phyloP scores from a whole-genome alignment of 2,888 invertebrate genomes.

The Aspidiotus destructor region DNA sequence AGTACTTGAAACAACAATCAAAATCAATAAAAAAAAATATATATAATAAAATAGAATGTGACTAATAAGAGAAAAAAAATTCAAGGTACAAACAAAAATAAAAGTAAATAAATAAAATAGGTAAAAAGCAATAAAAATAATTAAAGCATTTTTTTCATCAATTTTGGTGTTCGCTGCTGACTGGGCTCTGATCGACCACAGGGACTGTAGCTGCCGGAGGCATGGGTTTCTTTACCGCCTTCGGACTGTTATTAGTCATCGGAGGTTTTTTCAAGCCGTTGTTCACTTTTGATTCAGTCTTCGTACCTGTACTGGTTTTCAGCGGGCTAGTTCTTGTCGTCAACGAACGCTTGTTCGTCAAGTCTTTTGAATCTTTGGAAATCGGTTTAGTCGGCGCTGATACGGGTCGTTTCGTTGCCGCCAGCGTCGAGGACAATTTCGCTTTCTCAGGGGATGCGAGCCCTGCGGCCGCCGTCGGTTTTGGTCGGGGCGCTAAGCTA shows the following conservation, averaged over 20 bases:
- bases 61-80: slow-evolving; percentile 14
- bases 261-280: slow-evolving; percentile 12
- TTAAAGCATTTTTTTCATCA: slow-evolving; percentile 20
- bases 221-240: background rate
- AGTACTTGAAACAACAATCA: slow-evolving; percentile 11
- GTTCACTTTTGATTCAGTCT: slow-evolving; percentile 29
- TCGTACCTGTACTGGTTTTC: slow-evolving; percentile 7
- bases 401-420: slow-evolving; percentile 13
- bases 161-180: slow-evolving; percentile 10
- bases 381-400: slow-evolving; percentile 13
- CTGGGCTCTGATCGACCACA: slow-evolving; percentile 3
- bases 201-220: background rate
- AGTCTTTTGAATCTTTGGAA: slow-evolving; percentile 24
- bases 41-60: slow-evolving; percentile 3
- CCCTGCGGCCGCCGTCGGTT: slow-evolving; percentile 9
- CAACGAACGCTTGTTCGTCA: slow-evolving; percentile 20
- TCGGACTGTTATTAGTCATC: background rate
- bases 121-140: slow-evolving; percentile 13
- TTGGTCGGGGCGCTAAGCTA: slow-evolving; percentile 34
- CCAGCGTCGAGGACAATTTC: background rate
- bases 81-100: slow-evolving; percentile 24
- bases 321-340: slow-evolving; percentile 1
- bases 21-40: slow-evolving; percentile 14
- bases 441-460: background rate
- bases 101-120: slow-evolving; percentile 12